phyloP scores from a whole-genome alignment of 2,797 vertebrate genomes.

The Platyrinchus mystaceus region DNA sequence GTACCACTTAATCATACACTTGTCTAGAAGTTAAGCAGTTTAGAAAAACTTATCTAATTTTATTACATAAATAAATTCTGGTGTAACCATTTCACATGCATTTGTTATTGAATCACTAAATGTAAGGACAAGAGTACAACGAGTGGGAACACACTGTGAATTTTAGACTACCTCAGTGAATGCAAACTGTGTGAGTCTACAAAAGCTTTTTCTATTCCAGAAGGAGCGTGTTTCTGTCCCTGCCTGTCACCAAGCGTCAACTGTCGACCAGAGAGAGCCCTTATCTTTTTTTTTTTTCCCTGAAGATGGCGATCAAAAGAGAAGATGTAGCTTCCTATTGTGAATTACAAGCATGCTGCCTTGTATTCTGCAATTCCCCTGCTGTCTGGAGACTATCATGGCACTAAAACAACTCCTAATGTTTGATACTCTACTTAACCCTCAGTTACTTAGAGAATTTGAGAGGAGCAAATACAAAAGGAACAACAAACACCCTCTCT shows the following conservation, averaged over 20 bases:
- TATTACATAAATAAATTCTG: neutral
- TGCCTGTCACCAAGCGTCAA: neutral
- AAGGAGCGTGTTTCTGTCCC: neutral
- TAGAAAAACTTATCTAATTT: neutral
- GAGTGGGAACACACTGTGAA: neutral
- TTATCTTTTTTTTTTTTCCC: neutral
- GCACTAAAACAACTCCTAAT: neutral
- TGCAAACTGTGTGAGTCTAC: neutral
- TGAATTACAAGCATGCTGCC: constrained; percentile 11
- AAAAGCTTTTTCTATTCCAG: neutral
- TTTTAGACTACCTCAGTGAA: neutral
- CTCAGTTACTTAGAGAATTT: neutral
- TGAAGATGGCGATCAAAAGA: neutral
- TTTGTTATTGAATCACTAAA: neutral
- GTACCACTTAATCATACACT: neutral
- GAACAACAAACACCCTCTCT: neutral
- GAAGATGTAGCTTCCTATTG: neutral
- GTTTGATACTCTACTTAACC: constrained; percentile 39
- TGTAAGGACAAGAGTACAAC: neutral
- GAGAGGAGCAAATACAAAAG: neutral
- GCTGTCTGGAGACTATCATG: neutral
- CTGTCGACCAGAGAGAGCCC: neutral
- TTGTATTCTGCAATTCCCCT: neutral
- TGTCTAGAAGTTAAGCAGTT: neutral
- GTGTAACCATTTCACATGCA: neutral